Conservation (phyloP, 2,888 invertebrate species). For the Pseudococcus longispinus region DNA sequence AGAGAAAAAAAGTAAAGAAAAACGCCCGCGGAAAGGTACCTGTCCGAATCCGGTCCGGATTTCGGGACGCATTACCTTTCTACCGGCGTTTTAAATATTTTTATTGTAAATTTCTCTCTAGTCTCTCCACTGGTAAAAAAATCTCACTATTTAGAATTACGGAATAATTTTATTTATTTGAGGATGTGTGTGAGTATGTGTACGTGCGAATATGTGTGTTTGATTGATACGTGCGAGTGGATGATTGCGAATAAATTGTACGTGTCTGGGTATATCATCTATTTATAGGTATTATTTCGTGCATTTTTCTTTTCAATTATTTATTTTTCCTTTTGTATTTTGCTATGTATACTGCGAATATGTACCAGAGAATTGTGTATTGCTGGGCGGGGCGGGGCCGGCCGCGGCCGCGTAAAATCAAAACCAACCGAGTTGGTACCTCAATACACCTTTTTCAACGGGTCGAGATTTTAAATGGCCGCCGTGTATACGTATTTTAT, state of each 20-base stretch:
- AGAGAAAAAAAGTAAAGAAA: conserved; percentile 10
- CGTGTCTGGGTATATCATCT: neutral
- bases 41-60: neutral
- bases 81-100: conserved; percentile 21
- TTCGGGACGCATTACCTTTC: neutral
- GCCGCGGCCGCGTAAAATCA: conserved; percentile 13
- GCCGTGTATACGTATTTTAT: neutral
- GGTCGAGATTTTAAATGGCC: neutral
- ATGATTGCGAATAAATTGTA: neutral
- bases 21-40: conserved; percentile 1
- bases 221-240: neutral
- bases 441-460: conserved; percentile 34
- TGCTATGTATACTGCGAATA: conserved; percentile 35
- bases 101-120: conserved; percentile 35
- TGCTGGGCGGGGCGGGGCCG: conserved; percentile 10
- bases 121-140: conserved; percentile 26
- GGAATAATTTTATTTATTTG: neutral
- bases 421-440: conserved; percentile 16
- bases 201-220: neutral
- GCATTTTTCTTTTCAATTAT: conserved; percentile 38
- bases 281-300: conserved; percentile 1
- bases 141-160: neutral
- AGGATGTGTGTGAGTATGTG: neutral
- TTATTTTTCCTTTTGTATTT: conserved; percentile 16
- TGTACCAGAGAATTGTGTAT: conserved; percentile 41